Evolutionary conservation across 1,140 invertebrate species (phyloP).

Genomic region (Ladona fulva): DNA sequence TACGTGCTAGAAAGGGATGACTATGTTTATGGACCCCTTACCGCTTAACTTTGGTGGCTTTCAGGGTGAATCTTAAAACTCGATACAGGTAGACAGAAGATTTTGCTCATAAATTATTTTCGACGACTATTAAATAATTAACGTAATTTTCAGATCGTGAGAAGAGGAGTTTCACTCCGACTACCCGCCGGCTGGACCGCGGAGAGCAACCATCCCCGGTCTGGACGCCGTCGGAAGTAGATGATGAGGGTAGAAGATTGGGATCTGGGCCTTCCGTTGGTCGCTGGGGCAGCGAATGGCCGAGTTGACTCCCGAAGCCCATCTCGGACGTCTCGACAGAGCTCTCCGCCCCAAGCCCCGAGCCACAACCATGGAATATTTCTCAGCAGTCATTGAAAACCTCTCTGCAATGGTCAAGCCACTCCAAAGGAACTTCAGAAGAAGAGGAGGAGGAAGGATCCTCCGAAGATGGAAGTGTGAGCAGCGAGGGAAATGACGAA

Average conservation of each 20-base stretch:
- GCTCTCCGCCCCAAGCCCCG: constrained; percentile 34
- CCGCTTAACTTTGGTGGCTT: no score
- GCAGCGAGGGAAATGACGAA: constrained; percentile 14
- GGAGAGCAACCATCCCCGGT: neutral
- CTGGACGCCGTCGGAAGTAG: constrained; percentile 1
- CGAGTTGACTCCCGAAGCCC: constrained; percentile 70
- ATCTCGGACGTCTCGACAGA: constrained; percentile 12
- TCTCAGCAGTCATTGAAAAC: constrained; percentile 12
- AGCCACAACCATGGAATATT: constrained; percentile 28
- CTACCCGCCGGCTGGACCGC: neutral
- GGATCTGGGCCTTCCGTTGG: constrained; percentile 64
- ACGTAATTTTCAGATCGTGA: neutral
- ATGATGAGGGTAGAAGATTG: neutral
- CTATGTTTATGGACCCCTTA: no score
- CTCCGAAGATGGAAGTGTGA: constrained; percentile 20
- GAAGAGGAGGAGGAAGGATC: constrained; percentile 18
- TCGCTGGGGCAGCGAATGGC: constrained; percentile 81
- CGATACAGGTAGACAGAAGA: no score
- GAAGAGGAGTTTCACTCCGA: neutral
- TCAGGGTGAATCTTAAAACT: no score
- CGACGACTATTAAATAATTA: no score
- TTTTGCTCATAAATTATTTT: no score
- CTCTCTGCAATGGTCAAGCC: constrained; percentile 19
- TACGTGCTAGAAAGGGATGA: no score
- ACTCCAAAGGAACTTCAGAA: constrained; percentile 19